A percentile compares a stretch with the other conserved stretches of the same genome.
Evolutionary conservation across 2,797 vertebrate species (phyloP).

Genomic region (Enteromius afrohamiltoni): DNA sequence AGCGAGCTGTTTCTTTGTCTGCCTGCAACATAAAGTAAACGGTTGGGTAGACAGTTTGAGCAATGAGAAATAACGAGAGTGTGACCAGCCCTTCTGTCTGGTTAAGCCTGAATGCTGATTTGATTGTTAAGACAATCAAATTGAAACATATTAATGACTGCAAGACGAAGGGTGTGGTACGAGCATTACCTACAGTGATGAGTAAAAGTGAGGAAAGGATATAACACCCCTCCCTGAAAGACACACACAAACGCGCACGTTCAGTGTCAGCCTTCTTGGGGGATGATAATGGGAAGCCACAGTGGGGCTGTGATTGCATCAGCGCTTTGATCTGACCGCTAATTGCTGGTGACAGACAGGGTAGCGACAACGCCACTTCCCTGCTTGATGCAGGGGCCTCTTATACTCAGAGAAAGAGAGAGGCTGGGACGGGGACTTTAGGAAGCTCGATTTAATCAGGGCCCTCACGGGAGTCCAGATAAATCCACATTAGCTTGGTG

Average conservation of each 20-base stretch:
- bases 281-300: conserved; percentile 71
- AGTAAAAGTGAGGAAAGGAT: conserved; percentile 52
- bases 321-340: conserved; percentile 75
- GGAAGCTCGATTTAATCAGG: conserved; percentile 75
- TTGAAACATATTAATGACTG: conserved; percentile 13
- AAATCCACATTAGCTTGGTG: conserved; percentile 71
- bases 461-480: conserved; percentile 69
- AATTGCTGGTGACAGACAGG: conserved; percentile 76
- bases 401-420: conserved; percentile 54
- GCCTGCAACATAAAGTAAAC: neutral
- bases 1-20: neutral
- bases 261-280: conserved; percentile 61
- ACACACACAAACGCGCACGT: conserved; percentile 26
- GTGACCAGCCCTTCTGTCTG: conserved; percentile 41
- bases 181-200: conserved; percentile 56
- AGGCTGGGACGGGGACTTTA: conserved; percentile 53
- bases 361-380: conserved; percentile 53
- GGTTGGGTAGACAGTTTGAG: conserved; percentile 12
- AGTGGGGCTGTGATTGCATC: conserved; percentile 74
- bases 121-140: conserved; percentile 48
- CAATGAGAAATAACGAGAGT: conserved; percentile 22
- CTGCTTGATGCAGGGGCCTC: conserved; percentile 45
- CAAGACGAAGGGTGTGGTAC: conserved; percentile 39
- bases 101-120: conserved; percentile 56
- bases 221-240: conserved; percentile 57